Evolutionary conservation across 2,888 invertebrate species (phyloP).

Genomic region (Xanthorhoe designata): DNA sequence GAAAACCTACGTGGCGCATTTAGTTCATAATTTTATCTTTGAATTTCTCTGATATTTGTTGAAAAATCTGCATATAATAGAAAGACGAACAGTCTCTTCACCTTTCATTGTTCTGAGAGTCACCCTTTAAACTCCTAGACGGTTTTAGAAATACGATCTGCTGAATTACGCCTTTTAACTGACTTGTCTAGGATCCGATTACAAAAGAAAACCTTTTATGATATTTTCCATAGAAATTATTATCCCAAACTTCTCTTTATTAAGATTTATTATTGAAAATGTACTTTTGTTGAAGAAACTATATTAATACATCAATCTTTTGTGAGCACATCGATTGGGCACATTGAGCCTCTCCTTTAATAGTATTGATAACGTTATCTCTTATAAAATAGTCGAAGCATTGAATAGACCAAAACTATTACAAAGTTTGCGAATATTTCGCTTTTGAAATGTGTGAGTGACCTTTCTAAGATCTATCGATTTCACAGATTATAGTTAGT

Average conservation of each 20-base stretch:
- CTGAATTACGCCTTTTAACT: background rate
- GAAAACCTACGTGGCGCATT: no score
- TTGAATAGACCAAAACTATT: conserved; percentile 2
- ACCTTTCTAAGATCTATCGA: no score
- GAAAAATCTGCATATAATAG: no score
- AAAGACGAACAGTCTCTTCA: background rate
- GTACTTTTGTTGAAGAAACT: background rate
- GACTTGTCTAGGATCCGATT: background rate
- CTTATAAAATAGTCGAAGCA: conserved; percentile 4
- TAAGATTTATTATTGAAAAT: conserved; percentile 9
- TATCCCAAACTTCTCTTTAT: background rate
- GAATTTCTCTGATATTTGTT: no score
- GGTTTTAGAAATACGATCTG: background rate
- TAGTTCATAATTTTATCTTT: no score
- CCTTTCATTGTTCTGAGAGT: background rate
- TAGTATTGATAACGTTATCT: conserved; percentile 19
- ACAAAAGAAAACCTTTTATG: conserved; percentile 1
- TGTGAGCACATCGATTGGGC: conserved; percentile 6
- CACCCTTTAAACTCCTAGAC: background rate
- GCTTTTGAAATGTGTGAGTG: no score
- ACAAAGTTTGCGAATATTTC: no score
- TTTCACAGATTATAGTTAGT: no score
- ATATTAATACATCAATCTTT: conserved; percentile 8
- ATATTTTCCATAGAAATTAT: background rate
- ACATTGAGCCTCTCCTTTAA: conserved; percentile 14